Evolutionary conservation across 2,797 vertebrate species (phyloP).

Genomic region (Sebastiscus tertius): DNA sequence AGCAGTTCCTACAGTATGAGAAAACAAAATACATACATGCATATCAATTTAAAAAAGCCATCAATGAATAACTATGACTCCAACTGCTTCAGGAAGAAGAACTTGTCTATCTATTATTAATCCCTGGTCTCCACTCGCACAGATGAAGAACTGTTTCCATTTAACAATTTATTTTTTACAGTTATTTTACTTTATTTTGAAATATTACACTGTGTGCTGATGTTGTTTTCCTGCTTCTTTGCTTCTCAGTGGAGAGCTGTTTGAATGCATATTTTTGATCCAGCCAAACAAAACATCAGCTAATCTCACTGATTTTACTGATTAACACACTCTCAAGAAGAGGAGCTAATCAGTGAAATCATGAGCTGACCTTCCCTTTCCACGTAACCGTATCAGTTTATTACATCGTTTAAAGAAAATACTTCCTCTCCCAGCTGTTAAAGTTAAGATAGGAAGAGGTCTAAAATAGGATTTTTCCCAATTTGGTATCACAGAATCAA

Average conservation of each 20-base stretch:
- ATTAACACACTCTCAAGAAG: no score
- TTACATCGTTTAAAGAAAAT: not conserved
- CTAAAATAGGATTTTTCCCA: no score
- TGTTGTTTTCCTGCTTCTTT: not conserved
- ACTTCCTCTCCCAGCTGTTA: not conserved
- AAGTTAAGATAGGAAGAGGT: no score
- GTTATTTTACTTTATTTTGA: not conserved
- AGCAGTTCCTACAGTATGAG: conserved; percentile 82
- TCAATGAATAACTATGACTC: not conserved
- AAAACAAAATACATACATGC: conserved; percentile 1
- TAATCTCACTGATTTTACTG: not conserved
- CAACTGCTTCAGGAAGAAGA: not conserved
- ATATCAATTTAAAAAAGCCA: not conserved
- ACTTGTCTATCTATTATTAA: not conserved
- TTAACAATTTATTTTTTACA: no score
- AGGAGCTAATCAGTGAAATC: not conserved
- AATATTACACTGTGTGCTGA: not conserved
- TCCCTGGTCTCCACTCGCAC: no score
- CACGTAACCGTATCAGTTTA: not conserved
- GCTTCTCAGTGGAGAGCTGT: not conserved
- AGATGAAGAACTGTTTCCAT: no score
- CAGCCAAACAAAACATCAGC: not conserved
- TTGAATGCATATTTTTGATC: no score
- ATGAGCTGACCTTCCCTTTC: not conserved
- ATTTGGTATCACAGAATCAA: no score